phyloP scores from a whole-genome alignment of 2,888 invertebrate genomes.

The Drosophila diplacantha region DNA sequence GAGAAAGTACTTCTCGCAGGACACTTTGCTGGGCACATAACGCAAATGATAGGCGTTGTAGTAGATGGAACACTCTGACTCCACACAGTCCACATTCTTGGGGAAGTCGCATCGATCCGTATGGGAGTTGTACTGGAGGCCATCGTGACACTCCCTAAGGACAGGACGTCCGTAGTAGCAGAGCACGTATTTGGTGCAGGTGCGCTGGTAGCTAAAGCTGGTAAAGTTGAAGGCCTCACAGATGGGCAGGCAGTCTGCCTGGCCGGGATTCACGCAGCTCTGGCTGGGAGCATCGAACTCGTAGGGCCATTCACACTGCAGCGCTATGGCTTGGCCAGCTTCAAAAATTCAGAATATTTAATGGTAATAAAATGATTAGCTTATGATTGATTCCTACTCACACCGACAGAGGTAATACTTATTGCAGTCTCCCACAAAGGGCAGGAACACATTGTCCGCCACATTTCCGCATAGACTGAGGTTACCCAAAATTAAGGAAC shows the following conservation, averaged over 20 bases:
- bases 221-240: constrained; percentile 42
- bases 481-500: constrained; percentile 26
- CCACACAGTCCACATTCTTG: constrained; percentile 72
- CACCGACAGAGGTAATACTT: constrained; percentile 66
- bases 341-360: background rate
- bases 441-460: constrained; percentile 60
- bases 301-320: constrained; percentile 53
- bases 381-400: constrained; percentile 12
- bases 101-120: constrained; percentile 75
- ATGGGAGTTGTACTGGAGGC: constrained; percentile 69
- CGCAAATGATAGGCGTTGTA: constrained; percentile 59
- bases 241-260: constrained; percentile 46
- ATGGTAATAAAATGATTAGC: too few species aligned
- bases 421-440: constrained; percentile 56
- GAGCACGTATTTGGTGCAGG: constrained; percentile 73
- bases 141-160: constrained; percentile 68
- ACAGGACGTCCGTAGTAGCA: constrained; percentile 67
- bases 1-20: constrained; percentile 69
- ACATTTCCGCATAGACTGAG: constrained; percentile 57
- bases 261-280: constrained; percentile 37
- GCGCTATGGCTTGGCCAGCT: constrained; percentile 47
- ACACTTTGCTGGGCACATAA: constrained; percentile 63
- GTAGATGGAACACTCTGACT: constrained; percentile 65
- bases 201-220: constrained; percentile 66
- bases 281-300: constrained; percentile 56